These are phyloP conservation scores for Oreochromis tanganicae DNA, from an alignment of 2,113 vertebrate genomes.

Conservation along the genomic window DNA sequence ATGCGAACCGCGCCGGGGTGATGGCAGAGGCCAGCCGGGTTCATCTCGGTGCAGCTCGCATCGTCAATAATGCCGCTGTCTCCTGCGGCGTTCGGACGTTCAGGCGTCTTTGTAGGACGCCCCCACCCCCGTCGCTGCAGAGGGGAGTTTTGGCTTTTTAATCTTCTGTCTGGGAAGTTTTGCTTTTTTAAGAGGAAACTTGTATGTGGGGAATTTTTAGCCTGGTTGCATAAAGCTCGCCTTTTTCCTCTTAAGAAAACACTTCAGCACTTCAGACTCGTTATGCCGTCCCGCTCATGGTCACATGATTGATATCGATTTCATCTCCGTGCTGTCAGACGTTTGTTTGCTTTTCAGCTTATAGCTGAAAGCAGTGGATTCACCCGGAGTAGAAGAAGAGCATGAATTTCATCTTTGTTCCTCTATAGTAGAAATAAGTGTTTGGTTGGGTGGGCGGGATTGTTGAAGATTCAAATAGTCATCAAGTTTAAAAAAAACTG, in stretches of 20 bases:
- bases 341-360: neutral
- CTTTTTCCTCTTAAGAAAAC: neutral
- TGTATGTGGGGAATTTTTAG: neutral
- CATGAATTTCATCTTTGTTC: neutral
- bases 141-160: neutral
- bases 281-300: neutral
- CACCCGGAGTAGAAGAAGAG: neutral
- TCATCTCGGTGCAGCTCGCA: neutral
- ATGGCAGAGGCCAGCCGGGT: neutral
- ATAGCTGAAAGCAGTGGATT: neutral
- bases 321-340: neutral
- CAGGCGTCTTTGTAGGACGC: neutral
- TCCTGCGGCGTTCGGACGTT: accelerated
- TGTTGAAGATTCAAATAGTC: neutral
- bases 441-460: neutral
- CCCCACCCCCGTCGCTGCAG: neutral
- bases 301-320: neutral
- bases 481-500: neutral
- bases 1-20: neutral
- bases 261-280: neutral
- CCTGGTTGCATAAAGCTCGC: neutral
- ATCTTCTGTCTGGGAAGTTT: neutral
- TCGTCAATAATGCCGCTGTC: neutral
- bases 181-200: neutral
- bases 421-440: too few relatives aligned